Base-by-base conservation (phyloP, 2,888 invertebrate genomes). In the Agrotis puta region DNA sequence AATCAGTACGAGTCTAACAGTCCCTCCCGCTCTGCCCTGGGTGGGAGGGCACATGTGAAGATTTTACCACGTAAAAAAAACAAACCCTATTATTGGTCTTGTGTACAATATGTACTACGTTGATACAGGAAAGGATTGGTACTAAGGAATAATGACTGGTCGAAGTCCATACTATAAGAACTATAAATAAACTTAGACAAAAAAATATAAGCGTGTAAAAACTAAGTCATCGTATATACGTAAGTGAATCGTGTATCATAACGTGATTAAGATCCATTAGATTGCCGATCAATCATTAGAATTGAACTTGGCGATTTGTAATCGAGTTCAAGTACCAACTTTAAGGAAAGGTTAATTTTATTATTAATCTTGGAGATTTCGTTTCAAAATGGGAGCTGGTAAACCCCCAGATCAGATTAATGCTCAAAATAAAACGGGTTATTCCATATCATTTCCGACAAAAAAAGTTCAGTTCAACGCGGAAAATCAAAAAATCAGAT, bases 261-360 rank as follows among this genome's bases (percentile, higher is more conserved):
- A 74, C 48, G n/a, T 48, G 62, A 77, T 75, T 56, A 78, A 47
- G 45, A 71, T 59, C 51, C 47, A 20, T 61, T 64, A 47, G 64
- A 71, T 71, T 3, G 9, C 6, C 45, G 1, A 45, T 13, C 18
- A 33, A 24, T 22, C 20, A 56, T 54, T 45, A 14, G 50, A 68
- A 50, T 59, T 64, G 50, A 48, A 2, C 18, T 70, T 45, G 50
- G 18, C 22, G 16, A 33, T 16, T 43, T 43, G 4, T 43, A 16
- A 47, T 48, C 2, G 13, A 53, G 24, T 43, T 39, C 11, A 13
- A 6, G 18, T 27, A 54, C 5, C 5, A 11, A 11, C 39, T 39
- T 39, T 39, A 11, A 39, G 39, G 39, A 39, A 39, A 39, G 39
- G 39, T 39, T 39, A 39, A 39, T 39, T 24, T 24, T 24, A 43